A percentile compares a stretch with the other conserved stretches of the same genome.
Evolutionary conservation across 2,113 vertebrate species (phyloP).

Genomic region (Istiophorus platypterus): DNA sequence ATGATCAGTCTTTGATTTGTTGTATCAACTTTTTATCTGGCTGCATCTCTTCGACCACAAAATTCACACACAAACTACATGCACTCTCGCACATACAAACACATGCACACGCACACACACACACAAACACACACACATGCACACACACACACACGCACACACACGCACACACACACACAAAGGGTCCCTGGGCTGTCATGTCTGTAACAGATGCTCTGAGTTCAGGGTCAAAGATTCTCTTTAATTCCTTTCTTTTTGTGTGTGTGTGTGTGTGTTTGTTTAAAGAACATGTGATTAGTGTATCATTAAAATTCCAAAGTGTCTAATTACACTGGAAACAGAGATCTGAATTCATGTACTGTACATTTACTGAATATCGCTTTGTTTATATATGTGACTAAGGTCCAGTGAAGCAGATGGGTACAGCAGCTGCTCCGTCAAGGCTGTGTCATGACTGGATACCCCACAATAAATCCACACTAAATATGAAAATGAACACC

Average conservation of each 20-base stretch:
- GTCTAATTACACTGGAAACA: slow-evolving; percentile 24
- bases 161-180: neutral
- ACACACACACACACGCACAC: neutral
- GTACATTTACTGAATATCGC: slow-evolving; percentile 30
- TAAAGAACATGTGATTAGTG: slow-evolving; percentile 1
- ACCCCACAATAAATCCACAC: slow-evolving; percentile 66
- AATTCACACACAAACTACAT: neutral
- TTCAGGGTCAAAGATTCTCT: neutral
- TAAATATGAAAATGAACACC: slow-evolving; percentile 62
- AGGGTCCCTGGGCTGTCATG: neutral
- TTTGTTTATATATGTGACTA: neutral
- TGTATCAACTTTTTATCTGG: neutral
- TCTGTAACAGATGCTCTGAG: neutral
- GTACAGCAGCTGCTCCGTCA: slow-evolving; percentile 64
- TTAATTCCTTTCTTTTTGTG: neutral
- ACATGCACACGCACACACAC: no score
- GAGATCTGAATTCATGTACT: slow-evolving; percentile 3
- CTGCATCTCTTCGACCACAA: neutral
- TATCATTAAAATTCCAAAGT: slow-evolving; percentile 6
- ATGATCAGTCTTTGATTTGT: slow-evolving; percentile 18
- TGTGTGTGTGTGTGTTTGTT: neutral
- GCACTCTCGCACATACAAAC: neutral
- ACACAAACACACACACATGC: neutral
- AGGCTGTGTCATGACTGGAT: slow-evolving; percentile 73
- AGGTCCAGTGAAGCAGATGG: slow-evolving; percentile 63